Percentiles rank a stretch among this genome's conserved stretches.
phyloP scores from a whole-genome alignment of 2,113 vertebrate species.

The Phocoena phocoena region DNA sequence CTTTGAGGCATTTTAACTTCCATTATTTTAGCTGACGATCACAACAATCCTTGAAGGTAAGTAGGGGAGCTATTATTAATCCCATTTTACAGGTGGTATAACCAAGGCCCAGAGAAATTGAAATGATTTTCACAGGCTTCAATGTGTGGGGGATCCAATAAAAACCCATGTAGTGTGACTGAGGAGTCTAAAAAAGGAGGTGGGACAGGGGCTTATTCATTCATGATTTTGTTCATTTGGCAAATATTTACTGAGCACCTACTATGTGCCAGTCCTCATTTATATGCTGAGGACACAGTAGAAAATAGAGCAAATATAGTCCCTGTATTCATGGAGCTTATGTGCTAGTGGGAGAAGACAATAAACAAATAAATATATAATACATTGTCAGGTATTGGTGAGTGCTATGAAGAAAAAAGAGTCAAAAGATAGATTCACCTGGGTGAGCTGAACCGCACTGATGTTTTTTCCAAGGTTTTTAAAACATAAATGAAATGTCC shows the following conservation, averaged over 20 bases:
- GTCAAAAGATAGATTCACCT: background rate
- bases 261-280: background rate
- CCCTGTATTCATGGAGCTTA: background rate
- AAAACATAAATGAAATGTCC: background rate
- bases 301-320: background rate
- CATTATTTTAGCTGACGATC: background rate
- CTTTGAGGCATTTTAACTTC: background rate
- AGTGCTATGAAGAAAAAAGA: background rate
- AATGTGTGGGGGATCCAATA: background rate
- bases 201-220: background rate
- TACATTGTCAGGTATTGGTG: background rate
- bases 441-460: background rate
- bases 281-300: background rate
- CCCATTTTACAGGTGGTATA: background rate
- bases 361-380: background rate
- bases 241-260: background rate
- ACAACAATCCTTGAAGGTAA: slow-evolving; percentile 21
- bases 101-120: background rate
- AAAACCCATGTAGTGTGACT: background rate
- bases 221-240: background rate
- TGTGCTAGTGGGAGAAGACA: background rate
- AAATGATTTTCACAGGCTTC: background rate
- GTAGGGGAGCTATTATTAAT: background rate
- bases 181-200: background rate
- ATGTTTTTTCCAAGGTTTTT: background rate